Percentiles rank a stretch among this genome's conserved stretches.
phyloP scores from a whole-genome alignment of 2,113 vertebrate genomes.

The Xiphorhynchus elegans region DNA sequence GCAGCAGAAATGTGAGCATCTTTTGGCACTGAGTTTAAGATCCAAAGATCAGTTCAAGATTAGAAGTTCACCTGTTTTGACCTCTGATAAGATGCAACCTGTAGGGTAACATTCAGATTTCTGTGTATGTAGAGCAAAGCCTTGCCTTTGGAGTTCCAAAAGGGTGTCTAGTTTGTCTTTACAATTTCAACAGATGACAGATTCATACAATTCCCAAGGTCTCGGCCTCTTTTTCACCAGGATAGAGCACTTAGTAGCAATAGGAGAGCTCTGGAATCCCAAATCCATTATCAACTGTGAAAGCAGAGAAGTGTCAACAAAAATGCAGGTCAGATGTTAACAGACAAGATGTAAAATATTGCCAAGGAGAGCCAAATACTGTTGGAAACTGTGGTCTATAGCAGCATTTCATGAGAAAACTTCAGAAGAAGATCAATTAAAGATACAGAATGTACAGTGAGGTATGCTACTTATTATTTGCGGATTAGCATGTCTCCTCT shows the following conservation, averaged over 20 bases:
- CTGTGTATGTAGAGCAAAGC: not conserved
- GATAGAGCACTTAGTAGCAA: not conserved
- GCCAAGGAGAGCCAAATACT: not conserved
- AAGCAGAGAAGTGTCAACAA: not conserved
- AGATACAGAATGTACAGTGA: not conserved
- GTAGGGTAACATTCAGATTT: not conserved
- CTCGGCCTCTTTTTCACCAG: not conserved
- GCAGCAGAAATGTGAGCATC: not conserved
- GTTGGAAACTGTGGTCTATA: not conserved
- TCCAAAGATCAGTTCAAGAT: not conserved
- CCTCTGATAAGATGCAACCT: not conserved
- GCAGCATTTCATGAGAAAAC: not conserved
- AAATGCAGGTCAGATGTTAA: not conserved
- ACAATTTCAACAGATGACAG: not conserved
- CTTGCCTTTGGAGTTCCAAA: not conserved
- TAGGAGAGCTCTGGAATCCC: not conserved
- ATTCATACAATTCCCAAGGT: not conserved
- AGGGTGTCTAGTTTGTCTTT: not conserved
- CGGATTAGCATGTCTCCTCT: not conserved
- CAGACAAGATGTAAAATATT: not conserved
- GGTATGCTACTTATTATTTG: not conserved
- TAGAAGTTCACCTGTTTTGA: not conserved
- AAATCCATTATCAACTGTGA: not conserved
- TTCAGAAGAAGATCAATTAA: not conserved
- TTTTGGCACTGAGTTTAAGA: not conserved